Conservation (phyloP, 2,113 vertebrate genomes). For the Chaetodon auriga region DNA sequence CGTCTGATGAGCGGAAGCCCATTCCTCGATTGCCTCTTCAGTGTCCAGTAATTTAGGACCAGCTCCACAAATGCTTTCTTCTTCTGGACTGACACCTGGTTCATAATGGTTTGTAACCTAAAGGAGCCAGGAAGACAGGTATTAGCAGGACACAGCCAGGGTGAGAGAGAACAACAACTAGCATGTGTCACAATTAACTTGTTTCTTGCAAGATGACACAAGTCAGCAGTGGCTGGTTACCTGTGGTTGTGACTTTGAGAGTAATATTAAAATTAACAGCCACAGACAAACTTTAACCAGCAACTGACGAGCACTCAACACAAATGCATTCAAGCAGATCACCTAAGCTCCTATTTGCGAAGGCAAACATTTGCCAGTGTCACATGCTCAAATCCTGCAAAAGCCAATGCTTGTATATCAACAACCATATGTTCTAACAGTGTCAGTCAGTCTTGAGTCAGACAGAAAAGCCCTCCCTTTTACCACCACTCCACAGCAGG, state of each 20-base stretch:
- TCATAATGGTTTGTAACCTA: slow-evolving; percentile 96
- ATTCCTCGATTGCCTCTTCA: slow-evolving; percentile 95
- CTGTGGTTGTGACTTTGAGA: not conserved
- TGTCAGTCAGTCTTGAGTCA: not conserved
- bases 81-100: slow-evolving; percentile 96
- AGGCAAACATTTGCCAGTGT: not conserved
- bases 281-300: not conserved
- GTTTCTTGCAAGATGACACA: no score
- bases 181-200: not conserved
- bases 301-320: not conserved
- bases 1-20: slow-evolving; percentile 94
- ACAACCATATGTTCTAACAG: not conserved
- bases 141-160: not conserved
- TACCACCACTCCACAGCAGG: not conserved
- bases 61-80: slow-evolving; percentile 96
- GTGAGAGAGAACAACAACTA: not conserved
- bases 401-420: not conserved
- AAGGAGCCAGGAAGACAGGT: not conserved
- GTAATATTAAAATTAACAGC: not conserved
- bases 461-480: not conserved
- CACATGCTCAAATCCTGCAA: slow-evolving; percentile 7
- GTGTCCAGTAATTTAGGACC: slow-evolving; percentile 95
- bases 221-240: not conserved
- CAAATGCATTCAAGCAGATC: not conserved
- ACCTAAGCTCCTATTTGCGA: not conserved